A percentile compares a stretch with the other conserved stretches of the same genome.
Evolutionary conservation across 2,888 invertebrate species (phyloP).

Genomic region (Phoronis australis): DNA sequence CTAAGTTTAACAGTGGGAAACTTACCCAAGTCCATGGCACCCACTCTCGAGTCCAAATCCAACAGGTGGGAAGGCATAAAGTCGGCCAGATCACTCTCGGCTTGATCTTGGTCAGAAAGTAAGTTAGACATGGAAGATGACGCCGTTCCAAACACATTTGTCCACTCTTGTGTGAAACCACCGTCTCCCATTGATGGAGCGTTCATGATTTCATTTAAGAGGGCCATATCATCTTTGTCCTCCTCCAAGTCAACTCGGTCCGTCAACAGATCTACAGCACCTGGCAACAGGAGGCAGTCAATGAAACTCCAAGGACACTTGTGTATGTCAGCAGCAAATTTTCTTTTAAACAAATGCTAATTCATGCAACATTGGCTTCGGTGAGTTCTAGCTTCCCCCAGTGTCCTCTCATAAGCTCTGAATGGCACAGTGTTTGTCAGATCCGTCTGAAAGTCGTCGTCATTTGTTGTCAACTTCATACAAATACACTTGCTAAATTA

Average conservation of each 20-base stretch:
- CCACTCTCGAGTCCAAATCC: slow-evolving; percentile 36
- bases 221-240: slow-evolving; percentile 53
- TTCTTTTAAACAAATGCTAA: no score
- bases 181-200: slow-evolving; percentile 44
- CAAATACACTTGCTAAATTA: no score
- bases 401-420: no score
- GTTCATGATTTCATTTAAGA: slow-evolving; percentile 53
- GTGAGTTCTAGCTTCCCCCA: no score
- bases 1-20: no score
- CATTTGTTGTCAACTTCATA: no score
- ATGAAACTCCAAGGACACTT: background rate
- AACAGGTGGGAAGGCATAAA: slow-evolving; percentile 53
- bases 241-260: slow-evolving; percentile 45
- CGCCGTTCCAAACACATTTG: slow-evolving; percentile 44
- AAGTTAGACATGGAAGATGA: slow-evolving; percentile 17
- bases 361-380: background rate
- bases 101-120: slow-evolving; percentile 20
- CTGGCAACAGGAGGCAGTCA: slow-evolving; percentile 19
- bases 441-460: no score
- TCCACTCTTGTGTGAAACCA: slow-evolving; percentile 48
- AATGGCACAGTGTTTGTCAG: no score
- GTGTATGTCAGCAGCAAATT: background rate
- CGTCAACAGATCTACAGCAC: slow-evolving; percentile 45
- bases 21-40: slow-evolving; percentile 5
- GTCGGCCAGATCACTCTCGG: slow-evolving; percentile 35